Evolutionary conservation across 2,888 invertebrate genomes (phyloP), one percentile per base, ranked within the genome.

Genomic region (Eupithecia abbreviata): DNA sequence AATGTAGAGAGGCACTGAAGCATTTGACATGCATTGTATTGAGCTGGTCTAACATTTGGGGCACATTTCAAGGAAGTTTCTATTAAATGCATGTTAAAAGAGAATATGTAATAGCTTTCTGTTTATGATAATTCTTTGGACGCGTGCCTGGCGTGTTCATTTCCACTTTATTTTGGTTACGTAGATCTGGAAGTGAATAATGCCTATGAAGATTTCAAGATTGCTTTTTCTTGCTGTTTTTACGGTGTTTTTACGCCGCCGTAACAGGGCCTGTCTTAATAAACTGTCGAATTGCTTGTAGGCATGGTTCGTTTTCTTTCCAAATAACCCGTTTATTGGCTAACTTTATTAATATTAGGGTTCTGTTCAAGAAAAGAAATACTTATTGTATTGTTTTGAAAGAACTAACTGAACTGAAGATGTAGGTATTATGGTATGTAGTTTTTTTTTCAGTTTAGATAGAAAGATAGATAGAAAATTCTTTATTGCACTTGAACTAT

Each of bases 231-330:
- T 51, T 18, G 47, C 70, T 47, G 13, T 58, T 3, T 69, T 69
- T 69, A 69, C 43, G 69, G 69, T 69, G 69, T 69, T 66, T 66
- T 66, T 66, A 66, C 9, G 42, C 41, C 13, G 66, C 66, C 41
- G 42, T 66, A 66, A 66, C 42, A 66, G 42, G 42, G 42, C 13
- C 66, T 3, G 42, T 66, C 66, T 42, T 15, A 66, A 66, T 66
- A 66, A 66, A 66, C 42, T 42, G 42, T 15, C 62, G 58, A 62
- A 30, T 62, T 10, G 30, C 66, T 66, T 15, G 41, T 66, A 66
- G 42, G 42, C 66, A 42, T 66, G 13, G 41, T 42, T 66, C 15
- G 42, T 66, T 66, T 66, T 66, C 66, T 42, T 66, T 62, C 62
- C 30, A 62, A 62, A 62, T 62, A 62, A 62, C 62, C 58, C 62